Conservation (phyloP, 2,888 invertebrate species). For the Tanypteryx hageni region DNA sequence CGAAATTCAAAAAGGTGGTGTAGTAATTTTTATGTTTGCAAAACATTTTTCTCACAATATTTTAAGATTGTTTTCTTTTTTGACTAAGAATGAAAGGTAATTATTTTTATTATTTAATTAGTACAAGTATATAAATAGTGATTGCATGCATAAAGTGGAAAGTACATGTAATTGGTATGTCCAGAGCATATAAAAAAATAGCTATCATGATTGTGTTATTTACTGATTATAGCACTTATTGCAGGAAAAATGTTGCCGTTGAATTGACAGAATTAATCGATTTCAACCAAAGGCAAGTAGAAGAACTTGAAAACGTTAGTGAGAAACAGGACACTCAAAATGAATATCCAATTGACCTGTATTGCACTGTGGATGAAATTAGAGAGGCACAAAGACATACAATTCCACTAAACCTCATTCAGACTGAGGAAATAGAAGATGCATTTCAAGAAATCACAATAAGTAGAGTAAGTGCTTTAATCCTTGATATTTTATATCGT, state of each 20-base stretch:
- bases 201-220: background rate
- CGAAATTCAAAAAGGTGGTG: no score
- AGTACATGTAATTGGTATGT: no score
- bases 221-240: slow-evolving; percentile 14
- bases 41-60: no score
- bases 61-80: no score
- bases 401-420: slow-evolving; percentile 39
- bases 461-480: slow-evolving; percentile 8
- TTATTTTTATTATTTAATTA: no score
- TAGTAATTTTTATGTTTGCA: no score
- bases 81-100: no score
- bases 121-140: no score
- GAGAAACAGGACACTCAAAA: slow-evolving; percentile 72
- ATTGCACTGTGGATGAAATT: slow-evolving; percentile 83
- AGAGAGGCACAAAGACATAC: slow-evolving; percentile 74
- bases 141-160: no score
- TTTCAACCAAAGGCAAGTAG: slow-evolving; percentile 73
- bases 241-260: slow-evolving; percentile 77
- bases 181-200: background rate
- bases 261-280: slow-evolving; percentile 79
- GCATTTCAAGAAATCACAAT: slow-evolving; percentile 69
- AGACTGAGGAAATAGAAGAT: slow-evolving; percentile 73
- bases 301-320: slow-evolving; percentile 70
- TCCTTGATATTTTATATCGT: no score
- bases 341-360: slow-evolving; percentile 81